Evolutionary conservation across 1,140 invertebrate genomes (phyloP).

Genomic region (Tetragonula clypearis): DNA sequence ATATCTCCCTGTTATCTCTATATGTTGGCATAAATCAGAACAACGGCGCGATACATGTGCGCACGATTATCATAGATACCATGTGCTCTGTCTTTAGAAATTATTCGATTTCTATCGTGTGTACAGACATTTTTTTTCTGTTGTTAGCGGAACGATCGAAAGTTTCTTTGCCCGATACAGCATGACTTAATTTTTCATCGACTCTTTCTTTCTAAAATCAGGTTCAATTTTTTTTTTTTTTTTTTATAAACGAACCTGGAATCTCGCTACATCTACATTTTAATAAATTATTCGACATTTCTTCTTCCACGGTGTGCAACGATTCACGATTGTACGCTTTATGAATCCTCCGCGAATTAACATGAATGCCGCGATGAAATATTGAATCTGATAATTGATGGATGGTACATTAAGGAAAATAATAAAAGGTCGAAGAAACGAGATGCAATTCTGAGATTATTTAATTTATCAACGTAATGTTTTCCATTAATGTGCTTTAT

Average conservation of each 20-base stretch:
- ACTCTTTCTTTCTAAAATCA: no score
- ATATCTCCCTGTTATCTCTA: constrained; percentile 24
- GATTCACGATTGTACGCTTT: not conserved
- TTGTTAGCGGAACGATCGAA: no score
- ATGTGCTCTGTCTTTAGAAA: not conserved
- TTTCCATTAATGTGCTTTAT: no score
- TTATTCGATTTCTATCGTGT: not conserved
- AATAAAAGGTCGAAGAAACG: not conserved
- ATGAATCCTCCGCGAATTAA: no score
- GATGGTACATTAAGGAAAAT: not conserved
- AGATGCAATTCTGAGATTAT: not conserved
- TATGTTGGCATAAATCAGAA: constrained; percentile 1
- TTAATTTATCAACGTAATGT: not conserved
- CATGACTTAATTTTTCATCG: no score
- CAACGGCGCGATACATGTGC: not conserved
- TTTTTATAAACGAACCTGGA: no score
- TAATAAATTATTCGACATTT: no score
- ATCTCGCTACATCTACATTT: no score
- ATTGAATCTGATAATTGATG: not conserved
- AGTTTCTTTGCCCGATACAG: no score
- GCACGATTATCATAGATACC: not conserved
- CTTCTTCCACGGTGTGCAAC: no score
- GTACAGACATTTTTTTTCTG: not conserved
- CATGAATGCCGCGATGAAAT: no score
- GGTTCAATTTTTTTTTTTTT: no score